Evolutionary conservation across 2,113 vertebrate species (phyloP), one percentile per base, ranked within the genome.

Genomic region (Syrrhaptes paradoxus): DNA sequence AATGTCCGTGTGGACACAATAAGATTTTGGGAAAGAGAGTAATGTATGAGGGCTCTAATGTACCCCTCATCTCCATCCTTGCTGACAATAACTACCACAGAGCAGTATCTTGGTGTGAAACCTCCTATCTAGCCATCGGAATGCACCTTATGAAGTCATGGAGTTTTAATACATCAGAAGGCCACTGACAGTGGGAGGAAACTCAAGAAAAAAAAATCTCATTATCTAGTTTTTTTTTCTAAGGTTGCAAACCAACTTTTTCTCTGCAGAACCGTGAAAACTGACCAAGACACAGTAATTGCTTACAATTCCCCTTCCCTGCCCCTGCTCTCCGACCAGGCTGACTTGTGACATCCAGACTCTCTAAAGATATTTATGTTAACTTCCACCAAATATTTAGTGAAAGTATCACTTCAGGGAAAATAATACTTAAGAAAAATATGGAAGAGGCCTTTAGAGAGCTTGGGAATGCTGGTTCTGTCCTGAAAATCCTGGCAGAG

Each of bases 1-100:
- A 26, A 32, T 58, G 34, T 36, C 38, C 12, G 6, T 10, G 2
- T 32, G 31, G 43, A 7, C 10, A 11, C 12, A 82, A 13, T 17
- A 70, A 20, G 13, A 52, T 85, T 74, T 65, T 85, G n/a, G 20
- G 43, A 71, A 49, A 70, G 4, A 38, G 5, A 41, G 12, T 72
- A 20, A 55, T 55, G 10, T 19, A 2, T 16, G 19, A 4, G 10
- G 8, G 15, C 25, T 75, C 7, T 61, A 59, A 57, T 0, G 0
- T 28, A 66, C 13, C 17, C 8, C 26, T 74, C 0, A 0, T n/a
- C 31, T 26, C 38, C 32, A 29, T 12, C 28, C 31, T 62, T 85
- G 51, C 12, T 3, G 4, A 1, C 2, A 1, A 16, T 43, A 55
- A 43, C 10, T 58, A 19, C 41, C 11, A 22, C 9, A 71, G 22